Conservation (phyloP, 23 tunicate species). For the Halocynthia roretzi region DNA sequence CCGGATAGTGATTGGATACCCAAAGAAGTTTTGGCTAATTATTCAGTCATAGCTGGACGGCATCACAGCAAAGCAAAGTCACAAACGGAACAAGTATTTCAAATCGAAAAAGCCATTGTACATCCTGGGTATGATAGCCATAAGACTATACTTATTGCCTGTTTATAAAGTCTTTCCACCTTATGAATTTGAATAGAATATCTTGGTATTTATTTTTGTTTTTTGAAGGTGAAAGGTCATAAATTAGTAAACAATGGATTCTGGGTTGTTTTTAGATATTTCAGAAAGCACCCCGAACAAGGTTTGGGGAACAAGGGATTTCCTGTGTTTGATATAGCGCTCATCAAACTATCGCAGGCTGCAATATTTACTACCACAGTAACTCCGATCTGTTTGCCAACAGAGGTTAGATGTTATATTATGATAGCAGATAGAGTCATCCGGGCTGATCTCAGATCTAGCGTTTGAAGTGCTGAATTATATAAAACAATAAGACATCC, state of each 20-base stretch:
- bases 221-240: too few relatives aligned
- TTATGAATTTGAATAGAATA: too few relatives aligned
- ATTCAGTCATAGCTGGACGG: constrained; percentile 20
- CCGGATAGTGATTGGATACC: neutral
- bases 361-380: constrained; percentile 16
- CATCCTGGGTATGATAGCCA: constrained; percentile 25
- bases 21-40: neutral
- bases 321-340: constrained; percentile 55
- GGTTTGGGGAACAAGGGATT: constrained; percentile 27
- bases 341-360: constrained; percentile 23
- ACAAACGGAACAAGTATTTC: constrained; percentile 7
- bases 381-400: constrained; percentile 54
- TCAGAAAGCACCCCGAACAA: neutral
- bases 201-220: too few relatives aligned
- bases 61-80: constrained; percentile 8
- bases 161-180: too few relatives aligned
- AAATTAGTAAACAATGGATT: too few relatives aligned
- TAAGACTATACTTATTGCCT: too few relatives aligned
- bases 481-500: too few relatives aligned
- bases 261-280: too few relatives aligned
- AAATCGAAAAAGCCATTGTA: constrained; percentile 1
- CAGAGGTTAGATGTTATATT: constrained; percentile 3
- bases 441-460: neutral
- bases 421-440: neutral
- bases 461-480: too few relatives aligned